A percentile compares a stretch with the other conserved stretches of the same genome.
Evolutionary conservation across 2,888 invertebrate genomes (phyloP).

Genomic region (Drosophila emarginata): DNA sequence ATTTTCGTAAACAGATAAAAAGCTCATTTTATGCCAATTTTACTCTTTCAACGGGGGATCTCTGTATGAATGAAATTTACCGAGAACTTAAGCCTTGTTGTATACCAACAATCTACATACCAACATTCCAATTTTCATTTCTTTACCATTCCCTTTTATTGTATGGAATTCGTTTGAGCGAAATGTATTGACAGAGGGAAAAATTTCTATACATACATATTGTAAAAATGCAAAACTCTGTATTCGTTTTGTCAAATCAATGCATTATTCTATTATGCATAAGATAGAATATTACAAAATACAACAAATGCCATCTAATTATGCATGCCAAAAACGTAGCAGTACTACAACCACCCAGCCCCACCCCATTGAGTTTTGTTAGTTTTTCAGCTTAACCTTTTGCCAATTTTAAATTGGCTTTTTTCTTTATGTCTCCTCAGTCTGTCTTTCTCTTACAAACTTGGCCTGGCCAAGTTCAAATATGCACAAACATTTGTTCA

Average conservation of each 20-base stretch:
- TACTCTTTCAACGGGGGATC: slow-evolving; percentile 15
- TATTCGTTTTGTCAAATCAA: slow-evolving; percentile 42
- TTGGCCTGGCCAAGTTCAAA: slow-evolving; percentile 65
- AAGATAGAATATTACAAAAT: slow-evolving; percentile 46
- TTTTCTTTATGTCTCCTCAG: not conserved
- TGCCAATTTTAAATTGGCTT: slow-evolving; percentile 76
- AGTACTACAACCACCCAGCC: not conserved
- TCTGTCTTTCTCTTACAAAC: not conserved
- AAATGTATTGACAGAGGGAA: slow-evolving; percentile 5
- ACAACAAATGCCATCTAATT: slow-evolving; percentile 52
- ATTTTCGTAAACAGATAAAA: slow-evolving; percentile 47
- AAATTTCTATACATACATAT: not conserved
- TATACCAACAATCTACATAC: not conserved
- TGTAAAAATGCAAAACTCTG: not conserved
- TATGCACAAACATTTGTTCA: slow-evolving; percentile 77
- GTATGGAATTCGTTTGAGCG: slow-evolving; percentile 9
- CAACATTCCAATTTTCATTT: no score
- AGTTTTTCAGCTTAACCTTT: slow-evolving; percentile 75
- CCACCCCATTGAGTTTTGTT: slow-evolving; percentile 42
- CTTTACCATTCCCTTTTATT: no score
- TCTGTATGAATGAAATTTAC: slow-evolving; percentile 62
- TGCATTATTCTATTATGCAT: slow-evolving; percentile 42
- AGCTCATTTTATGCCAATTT: slow-evolving; percentile 73
- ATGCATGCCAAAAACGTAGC: slow-evolving; percentile 66
- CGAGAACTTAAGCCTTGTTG: slow-evolving; percentile 28